Evolutionary conservation across 2,888 invertebrate genomes (phyloP), one percentile per base, ranked within the genome.

Genomic region (Parascotia fuliginaria): DNA sequence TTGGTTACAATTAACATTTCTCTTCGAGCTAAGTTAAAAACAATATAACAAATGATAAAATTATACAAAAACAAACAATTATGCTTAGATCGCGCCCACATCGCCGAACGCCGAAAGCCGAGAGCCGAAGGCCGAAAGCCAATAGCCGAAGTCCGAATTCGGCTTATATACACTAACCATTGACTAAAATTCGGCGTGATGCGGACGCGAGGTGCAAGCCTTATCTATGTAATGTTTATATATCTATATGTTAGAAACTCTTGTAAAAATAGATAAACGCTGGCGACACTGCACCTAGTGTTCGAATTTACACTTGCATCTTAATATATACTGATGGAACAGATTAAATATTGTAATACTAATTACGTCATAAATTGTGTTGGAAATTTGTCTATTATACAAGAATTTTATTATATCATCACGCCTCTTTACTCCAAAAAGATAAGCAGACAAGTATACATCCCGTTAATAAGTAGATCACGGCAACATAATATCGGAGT

Each of bases 1-100:
- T 87, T 86, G 86, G 86, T 85, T 85, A 85, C 76, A 75, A 68
- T 60, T 77, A 81, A 81, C 80, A 83, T 81, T 81, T 74, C 65
- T 74, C 68, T 70, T 73, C 73, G 69, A 63, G 72, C 53, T 54
- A 55, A 53, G 54, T 54, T 48, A 56, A 79, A 84, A 85, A 84
- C 80, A 79, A 78, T 66, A 78, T 83, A 82, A 80, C 81, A 81
- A 70, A 67, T 71, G 64, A 67, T 67, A 75, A 73, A 75, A 75
- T 65, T 73, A 70, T 71, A 65, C 68, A 72, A 66, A 67, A 64
- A 59, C 75, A 79, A 78, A 79, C 79, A 76, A 79, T 42, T 72
- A 79, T 74, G 67, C 78, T 54, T 49, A 60, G 54, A 57, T 63
- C 60, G 66, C 75, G 79, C 55, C 56, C 51, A 60, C 58, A 60